These are phyloP conservation scores for Leptodactylus fuscus DNA, from an alignment of 2,113 vertebrate genomes.

Conservation along the genomic window DNA sequence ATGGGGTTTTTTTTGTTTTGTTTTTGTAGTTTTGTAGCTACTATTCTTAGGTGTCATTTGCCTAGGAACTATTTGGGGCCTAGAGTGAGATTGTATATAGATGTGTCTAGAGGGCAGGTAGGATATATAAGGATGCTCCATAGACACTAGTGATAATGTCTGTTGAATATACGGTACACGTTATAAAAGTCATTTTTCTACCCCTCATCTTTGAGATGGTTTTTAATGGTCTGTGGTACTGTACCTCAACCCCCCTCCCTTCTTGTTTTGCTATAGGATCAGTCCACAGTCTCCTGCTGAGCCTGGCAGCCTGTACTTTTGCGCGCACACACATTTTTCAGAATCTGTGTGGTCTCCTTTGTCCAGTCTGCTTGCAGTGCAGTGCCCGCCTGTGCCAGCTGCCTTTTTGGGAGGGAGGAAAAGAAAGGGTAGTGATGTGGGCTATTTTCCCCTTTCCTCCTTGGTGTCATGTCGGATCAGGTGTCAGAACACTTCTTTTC, in stretches of 20 bases:
- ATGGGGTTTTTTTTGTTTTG: too few species aligned
- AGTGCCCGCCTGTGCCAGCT: constrained; percentile 71
- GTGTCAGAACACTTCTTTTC: neutral
- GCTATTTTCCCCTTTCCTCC: neutral
- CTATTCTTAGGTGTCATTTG: too few species aligned
- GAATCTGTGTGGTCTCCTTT: constrained; percentile 75
- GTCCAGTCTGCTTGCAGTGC: constrained; percentile 68
- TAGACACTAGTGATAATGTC: too few species aligned
- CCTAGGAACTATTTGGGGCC: too few species aligned
- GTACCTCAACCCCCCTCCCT: neutral
- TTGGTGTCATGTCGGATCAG: neutral
- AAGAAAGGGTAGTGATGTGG: constrained; percentile 17
- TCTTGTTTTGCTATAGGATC: constrained; percentile 52
- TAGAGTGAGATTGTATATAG: too few species aligned
- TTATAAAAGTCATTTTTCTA: too few species aligned
- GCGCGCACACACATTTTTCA: constrained; percentile 54
- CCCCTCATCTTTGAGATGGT: neutral
- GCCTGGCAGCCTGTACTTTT: constrained; percentile 65
- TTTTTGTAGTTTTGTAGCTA: too few species aligned
- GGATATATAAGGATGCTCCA: too few species aligned
- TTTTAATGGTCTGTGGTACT: constrained; percentile 10
- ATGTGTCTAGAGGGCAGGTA: too few species aligned
- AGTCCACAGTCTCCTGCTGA: constrained; percentile 47
- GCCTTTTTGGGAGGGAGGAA: constrained; percentile 61
- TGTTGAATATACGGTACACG: too few species aligned